phyloP scores from a whole-genome alignment of 2,113 vertebrate species.

The Gnathonemus longibarbis region DNA sequence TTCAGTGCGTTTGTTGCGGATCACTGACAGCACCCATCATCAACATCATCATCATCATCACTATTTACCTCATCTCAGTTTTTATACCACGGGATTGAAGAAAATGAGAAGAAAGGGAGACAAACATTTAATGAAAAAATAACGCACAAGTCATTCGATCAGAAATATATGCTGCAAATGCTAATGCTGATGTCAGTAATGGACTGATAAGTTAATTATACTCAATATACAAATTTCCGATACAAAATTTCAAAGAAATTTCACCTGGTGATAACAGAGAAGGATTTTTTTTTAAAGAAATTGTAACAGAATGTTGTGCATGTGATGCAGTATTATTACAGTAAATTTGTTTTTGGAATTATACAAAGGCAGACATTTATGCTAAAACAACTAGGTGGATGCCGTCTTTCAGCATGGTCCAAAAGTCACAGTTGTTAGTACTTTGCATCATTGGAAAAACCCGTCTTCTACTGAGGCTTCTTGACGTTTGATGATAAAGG shows the following conservation, averaged over 20 bases:
- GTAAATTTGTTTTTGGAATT: not conserved
- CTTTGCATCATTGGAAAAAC: not conserved
- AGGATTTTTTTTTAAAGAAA: not conserved
- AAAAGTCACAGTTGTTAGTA: not conserved
- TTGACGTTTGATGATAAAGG: not conserved
- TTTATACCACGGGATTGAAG: not conserved
- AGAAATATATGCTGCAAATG: not conserved
- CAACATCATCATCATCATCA: not conserved
- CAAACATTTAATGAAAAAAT: not conserved
- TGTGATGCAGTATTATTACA: not conserved
- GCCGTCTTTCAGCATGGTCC: not conserved
- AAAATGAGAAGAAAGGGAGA: not conserved
- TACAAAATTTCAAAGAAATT: not conserved
- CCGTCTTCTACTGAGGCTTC: not conserved
- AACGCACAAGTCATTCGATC: not conserved
- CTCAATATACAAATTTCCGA: not conserved
- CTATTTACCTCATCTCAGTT: not conserved
- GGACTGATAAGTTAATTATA: not conserved
- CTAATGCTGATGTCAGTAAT: not conserved
- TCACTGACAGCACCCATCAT: not conserved
- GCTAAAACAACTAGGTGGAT: not conserved
- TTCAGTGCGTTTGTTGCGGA: not conserved
- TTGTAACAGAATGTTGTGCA: not conserved
- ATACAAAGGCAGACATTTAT: not conserved
- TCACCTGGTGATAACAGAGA: not conserved